Conservation (phyloP, 2,888 invertebrate genomes). For the Lutraria lutraria region DNA sequence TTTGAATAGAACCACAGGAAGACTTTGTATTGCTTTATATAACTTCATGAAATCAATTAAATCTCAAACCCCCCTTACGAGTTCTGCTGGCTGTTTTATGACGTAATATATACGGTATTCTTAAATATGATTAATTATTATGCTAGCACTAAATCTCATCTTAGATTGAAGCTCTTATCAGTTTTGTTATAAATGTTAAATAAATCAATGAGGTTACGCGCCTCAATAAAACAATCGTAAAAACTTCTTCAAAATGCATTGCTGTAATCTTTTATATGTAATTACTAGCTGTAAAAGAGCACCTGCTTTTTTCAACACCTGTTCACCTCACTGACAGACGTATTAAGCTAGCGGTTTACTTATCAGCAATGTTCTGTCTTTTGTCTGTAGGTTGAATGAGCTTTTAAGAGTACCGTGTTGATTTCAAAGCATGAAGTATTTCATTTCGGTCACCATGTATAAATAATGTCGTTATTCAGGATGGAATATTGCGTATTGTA, state of each 20-base stretch:
- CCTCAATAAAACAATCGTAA: slow-evolving; percentile 1
- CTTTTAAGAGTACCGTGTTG: neutral
- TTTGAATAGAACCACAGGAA: no score
- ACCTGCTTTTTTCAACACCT: neutral
- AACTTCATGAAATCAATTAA: no score
- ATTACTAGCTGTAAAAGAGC: neutral
- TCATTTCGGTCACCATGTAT: no score
- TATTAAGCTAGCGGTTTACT: neutral
- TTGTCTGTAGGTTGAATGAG: neutral
- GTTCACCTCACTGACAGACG: neutral
- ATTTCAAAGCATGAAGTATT: no score
- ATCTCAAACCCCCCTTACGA: no score
- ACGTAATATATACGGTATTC: neutral
- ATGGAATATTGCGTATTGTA: no score
- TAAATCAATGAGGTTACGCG: neutral
- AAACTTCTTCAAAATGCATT: slow-evolving; percentile 8
- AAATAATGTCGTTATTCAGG: no score
- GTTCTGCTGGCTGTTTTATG: neutral
- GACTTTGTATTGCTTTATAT: no score
- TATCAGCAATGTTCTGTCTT: neutral
- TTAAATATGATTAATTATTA: neutral
- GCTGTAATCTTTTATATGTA: neutral
- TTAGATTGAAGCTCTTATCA: neutral
- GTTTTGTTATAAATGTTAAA: neutral
- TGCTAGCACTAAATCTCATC: neutral